Evolutionary conservation across 2,888 invertebrate genomes (phyloP).

Genomic region (Cephus sareptanus): DNA sequence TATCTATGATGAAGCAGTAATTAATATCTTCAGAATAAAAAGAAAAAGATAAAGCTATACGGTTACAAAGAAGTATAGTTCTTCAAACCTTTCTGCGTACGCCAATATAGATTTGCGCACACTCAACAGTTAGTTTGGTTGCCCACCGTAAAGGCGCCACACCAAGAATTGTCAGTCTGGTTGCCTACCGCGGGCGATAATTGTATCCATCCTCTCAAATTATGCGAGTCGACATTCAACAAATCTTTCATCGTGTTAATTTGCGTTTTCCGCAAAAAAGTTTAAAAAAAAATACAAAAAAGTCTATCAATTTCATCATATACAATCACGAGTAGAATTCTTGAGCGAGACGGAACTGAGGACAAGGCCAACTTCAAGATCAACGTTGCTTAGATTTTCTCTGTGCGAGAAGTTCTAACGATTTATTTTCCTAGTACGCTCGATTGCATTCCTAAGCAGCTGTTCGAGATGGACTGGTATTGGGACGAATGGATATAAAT

Average conservation of each 20-base stretch:
- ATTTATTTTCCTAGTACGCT: background rate
- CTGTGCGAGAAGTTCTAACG: background rate
- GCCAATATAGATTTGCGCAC: conserved; percentile 26
- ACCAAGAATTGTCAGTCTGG: conserved; percentile 46
- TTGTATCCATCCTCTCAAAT: conserved; percentile 29
- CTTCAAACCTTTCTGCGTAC: background rate
- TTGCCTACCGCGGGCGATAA: conserved; percentile 50
- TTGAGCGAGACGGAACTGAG: background rate
- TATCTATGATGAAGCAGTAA: background rate
- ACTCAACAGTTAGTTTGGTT: conserved; percentile 30
- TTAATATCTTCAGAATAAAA: background rate
- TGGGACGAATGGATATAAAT: background rate
- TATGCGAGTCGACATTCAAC: conserved; percentile 9
- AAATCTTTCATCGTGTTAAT: conserved; percentile 6
- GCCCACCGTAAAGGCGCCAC: conserved; percentile 41
- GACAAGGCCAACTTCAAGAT: background rate
- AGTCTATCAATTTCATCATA: background rate
- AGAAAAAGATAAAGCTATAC: background rate
- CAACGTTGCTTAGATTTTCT: background rate
- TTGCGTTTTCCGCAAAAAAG: conserved; percentile 12
- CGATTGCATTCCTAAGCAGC: background rate
- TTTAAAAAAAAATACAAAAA: background rate
- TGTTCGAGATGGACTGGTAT: background rate
- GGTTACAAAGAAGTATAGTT: background rate
- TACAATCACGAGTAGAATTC: background rate